These are phyloP conservation scores for Alfaro cultratus DNA, from an alignment of 2,797 vertebrate species.

Conservation along the genomic window DNA sequence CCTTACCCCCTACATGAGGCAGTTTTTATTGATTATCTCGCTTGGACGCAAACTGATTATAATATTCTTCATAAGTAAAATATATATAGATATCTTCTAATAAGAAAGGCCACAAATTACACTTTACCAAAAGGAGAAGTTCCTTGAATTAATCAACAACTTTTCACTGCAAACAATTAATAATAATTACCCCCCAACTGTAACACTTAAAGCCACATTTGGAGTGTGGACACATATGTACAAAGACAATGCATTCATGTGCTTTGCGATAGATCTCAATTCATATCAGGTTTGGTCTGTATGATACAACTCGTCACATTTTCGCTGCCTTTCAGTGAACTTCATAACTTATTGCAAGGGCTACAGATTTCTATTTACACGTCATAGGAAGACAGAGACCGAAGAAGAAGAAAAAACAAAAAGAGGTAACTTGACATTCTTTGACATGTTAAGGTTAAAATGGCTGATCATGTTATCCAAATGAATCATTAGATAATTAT, in stretches of 20 bases:
- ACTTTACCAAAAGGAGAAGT: constrained; percentile 46
- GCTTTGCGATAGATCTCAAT: constrained; percentile 47
- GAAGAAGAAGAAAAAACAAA: not conserved
- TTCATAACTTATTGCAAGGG: constrained; percentile 77
- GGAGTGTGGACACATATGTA: constrained; percentile 59
- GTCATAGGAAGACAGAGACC: constrained; percentile 59
- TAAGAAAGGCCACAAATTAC: constrained; percentile 77
- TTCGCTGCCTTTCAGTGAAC: constrained; percentile 51
- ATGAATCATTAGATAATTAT: constrained; percentile 52
- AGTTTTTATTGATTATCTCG: constrained; percentile 72
- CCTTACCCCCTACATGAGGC: constrained; percentile 13
- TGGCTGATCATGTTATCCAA: constrained; percentile 64
- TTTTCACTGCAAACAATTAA: constrained; percentile 51
- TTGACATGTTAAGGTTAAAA: constrained; percentile 70
- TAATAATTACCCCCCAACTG: constrained; percentile 30
- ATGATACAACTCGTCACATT: constrained; percentile 53
- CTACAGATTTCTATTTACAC: constrained; percentile 79
- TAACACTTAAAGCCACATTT: constrained; percentile 42
- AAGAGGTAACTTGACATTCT: constrained; percentile 68
- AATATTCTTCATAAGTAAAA: constrained; percentile 65
- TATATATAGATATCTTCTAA: constrained; percentile 63
- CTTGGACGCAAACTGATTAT: constrained; percentile 74
- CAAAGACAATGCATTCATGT: constrained; percentile 67
- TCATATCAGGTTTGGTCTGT: constrained; percentile 64
- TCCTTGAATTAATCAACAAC: constrained; percentile 34